phyloP scores from a whole-genome alignment of 2,797 vertebrate genomes.

The Mycteria americana region DNA sequence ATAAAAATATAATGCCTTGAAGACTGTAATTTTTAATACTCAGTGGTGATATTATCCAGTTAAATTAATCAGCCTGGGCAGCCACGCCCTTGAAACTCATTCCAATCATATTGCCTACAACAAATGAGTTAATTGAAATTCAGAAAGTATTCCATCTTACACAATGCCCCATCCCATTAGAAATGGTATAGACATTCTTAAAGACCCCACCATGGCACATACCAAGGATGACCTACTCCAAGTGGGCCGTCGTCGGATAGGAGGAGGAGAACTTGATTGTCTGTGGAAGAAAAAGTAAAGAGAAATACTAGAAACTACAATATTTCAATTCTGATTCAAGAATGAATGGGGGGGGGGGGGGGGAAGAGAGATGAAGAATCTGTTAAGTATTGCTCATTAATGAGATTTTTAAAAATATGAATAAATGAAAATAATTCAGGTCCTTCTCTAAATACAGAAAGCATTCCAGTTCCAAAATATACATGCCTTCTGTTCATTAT shows the following conservation, averaged over 20 bases:
- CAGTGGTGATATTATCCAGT: background rate
- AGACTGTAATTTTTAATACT: conserved; percentile 2
- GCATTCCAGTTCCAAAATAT: background rate
- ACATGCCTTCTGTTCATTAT: conserved; percentile 15
- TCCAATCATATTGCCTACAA: background rate
- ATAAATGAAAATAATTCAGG: background rate
- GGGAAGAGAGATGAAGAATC: background rate
- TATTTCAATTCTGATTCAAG: background rate
- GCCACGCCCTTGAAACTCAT: conserved; percentile 16
- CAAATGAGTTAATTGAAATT: background rate
- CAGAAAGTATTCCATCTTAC: background rate
- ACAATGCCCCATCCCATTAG: background rate
- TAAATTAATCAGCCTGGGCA: background rate
- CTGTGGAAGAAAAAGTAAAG: conserved; percentile 68
- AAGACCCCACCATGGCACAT: conserved; percentile 43
- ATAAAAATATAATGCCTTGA: background rate
- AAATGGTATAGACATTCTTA: background rate
- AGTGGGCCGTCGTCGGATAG: conserved; percentile 89
- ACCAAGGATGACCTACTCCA: conserved; percentile 89
- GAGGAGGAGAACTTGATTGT: conserved; percentile 89
- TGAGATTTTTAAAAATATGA: background rate
- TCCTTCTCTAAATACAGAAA: background rate
- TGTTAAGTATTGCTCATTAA: background rate
- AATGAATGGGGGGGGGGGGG: background rate
- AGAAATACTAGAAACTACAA: background rate